Base-by-base conservation (phyloP, 2,113 vertebrate species). In the Herpailurus yagouaroundi region DNA sequence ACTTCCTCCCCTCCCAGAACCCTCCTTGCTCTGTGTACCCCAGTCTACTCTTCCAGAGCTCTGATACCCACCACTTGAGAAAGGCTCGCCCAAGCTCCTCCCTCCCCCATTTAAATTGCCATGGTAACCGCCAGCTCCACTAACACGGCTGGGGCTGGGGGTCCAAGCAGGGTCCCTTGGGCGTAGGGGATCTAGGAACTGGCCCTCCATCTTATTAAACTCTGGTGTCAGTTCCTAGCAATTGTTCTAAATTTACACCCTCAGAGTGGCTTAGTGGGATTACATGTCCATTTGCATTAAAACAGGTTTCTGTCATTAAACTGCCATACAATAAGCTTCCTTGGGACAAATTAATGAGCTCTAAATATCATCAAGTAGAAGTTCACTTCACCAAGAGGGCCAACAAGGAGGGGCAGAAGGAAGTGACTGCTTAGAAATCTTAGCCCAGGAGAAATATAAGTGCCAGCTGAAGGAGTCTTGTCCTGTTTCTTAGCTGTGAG, bases 241-340 rank as follows among this genome's bases (percentile, higher is more conserved):
- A 96, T 83, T 96, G 84, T 97, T 97, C 97, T 90, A 98, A 98
- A 98, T 98, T 97, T 60, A 98, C 33, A 96, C 85, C 92, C 79
- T 23, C 95, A 36, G 77, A 41, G 76, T 95, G 84, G 96, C 97
- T 98, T 97, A 98, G 88, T 79, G 97, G 97, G 90, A 90, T 94
- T 97, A 95, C 9, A 33, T 82, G 81, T 93, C 96, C 63, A 95
- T 96, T 97, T 97, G 92, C 97, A 97, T 97, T 98, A 98, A 83
- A 98, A 71, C 91, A 97, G 86, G n/a, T 83, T 82, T 95, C 94
- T 86, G 36, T 95, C 96, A 97, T 98, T 98, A 97, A 98, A 97
- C 94, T 97, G 98, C 96, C 97, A 98, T 89, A 89, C 7, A 63
- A 85, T 93, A 98, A 97, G 96, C 85, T 89, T 97, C 52, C 73